phyloP scores from a whole-genome alignment of 2,113 vertebrate species.

The Scatophagus argus region DNA sequence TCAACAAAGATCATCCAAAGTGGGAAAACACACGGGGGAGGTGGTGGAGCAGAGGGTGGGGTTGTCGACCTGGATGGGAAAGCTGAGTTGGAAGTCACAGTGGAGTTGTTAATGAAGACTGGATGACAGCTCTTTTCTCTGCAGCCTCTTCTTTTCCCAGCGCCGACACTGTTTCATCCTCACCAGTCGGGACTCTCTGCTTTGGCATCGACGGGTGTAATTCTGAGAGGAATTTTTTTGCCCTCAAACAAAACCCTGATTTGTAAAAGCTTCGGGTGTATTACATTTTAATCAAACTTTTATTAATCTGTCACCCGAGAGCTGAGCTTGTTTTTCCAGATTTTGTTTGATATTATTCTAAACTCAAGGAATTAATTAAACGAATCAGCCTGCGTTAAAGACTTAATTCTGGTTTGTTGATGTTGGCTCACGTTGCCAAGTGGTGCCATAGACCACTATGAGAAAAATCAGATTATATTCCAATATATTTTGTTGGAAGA shows the following conservation, averaged over 20 bases:
- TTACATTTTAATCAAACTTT: conserved; percentile 61
- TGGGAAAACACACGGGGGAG: not conserved
- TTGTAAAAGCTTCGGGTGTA: conserved; percentile 50
- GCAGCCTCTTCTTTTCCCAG: conserved; percentile 40
- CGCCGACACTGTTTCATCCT: conserved; percentile 21
- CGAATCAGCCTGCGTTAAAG: conserved; percentile 42
- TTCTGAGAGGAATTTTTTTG: conserved; percentile 51
- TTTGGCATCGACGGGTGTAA: conserved; percentile 37
- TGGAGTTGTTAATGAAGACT: conserved; percentile 36
- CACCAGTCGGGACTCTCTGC: not conserved
- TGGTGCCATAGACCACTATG: not conserved
- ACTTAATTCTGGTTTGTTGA: conserved; percentile 56
- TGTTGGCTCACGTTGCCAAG: conserved; percentile 35
- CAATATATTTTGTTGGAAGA: conserved; percentile 38
- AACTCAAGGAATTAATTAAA: conserved; percentile 57
- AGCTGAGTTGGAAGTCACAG: conserved; percentile 44
- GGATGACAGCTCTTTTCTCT: conserved; percentile 62
- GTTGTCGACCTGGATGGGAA: conserved; percentile 43
- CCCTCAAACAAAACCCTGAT: conserved; percentile 44
- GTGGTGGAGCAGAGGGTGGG: not conserved
- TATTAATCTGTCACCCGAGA: conserved; percentile 67
- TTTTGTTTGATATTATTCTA: conserved; percentile 50
- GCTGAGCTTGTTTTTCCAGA: conserved; percentile 34
- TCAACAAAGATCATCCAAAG: conserved; percentile 4
- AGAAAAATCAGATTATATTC: conserved; percentile 33